These are phyloP conservation scores for Ammodramus savannarum DNA, from an alignment of 2,113 vertebrate species.

Conservation along the genomic window DNA sequence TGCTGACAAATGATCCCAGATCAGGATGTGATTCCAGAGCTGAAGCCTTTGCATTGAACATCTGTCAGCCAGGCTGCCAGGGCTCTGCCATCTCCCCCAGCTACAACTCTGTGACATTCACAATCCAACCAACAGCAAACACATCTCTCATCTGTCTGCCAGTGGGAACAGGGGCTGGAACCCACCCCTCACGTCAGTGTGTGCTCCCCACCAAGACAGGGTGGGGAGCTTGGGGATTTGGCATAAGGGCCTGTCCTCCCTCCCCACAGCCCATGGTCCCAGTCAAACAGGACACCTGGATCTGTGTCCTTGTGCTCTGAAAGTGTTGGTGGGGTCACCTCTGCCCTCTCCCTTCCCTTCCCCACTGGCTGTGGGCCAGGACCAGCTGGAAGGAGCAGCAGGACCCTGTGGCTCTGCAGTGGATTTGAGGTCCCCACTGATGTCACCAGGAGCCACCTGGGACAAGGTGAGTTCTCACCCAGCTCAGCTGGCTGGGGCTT, in stretches of 20 bases:
- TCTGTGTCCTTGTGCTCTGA: not conserved
- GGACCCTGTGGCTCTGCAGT: not conserved
- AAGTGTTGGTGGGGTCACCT: not conserved
- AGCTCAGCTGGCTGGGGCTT: not conserved
- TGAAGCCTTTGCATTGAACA: not conserved
- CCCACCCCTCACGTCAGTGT: accelerated
- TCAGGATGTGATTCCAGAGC: not conserved
- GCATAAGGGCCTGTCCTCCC: not conserved
- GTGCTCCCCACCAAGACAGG: not conserved
- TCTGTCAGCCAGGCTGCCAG: not conserved
- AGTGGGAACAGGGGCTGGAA: not conserved
- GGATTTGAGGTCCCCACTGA: accelerated
- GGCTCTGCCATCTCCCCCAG: not conserved
- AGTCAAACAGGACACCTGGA: not conserved
- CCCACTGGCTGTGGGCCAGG: not conserved
- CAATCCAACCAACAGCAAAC: not conserved
- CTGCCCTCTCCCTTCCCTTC: not conserved
- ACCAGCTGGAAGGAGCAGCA: not conserved
- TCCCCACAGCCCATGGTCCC: not conserved
- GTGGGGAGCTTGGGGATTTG: not conserved
- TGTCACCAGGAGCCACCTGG: not conserved
- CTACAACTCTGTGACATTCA: not conserved
- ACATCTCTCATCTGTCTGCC: not conserved
- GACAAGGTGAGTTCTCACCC: not conserved
- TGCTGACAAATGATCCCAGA: not conserved